Base-by-base conservation (phyloP, 1,140 invertebrate species). In the Homarus americanus region DNA sequence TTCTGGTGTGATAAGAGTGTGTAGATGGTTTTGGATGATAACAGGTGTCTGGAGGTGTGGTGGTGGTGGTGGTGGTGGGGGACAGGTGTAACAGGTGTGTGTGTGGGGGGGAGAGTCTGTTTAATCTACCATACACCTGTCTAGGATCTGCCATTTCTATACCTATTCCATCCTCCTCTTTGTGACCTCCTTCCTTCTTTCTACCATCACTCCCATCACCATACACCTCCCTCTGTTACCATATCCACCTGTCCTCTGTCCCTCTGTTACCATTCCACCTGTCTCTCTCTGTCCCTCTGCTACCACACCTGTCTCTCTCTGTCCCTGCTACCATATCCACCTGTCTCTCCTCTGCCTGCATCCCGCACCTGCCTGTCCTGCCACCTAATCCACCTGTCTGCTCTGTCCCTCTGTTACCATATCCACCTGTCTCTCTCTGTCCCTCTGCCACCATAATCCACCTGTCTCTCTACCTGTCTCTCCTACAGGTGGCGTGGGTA, bases 401-500 rank as follows among this genome's bases (percentile, higher is more conserved):
- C 34, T 66, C 28, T 36, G 12, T 72, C 32, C 24, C 34, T 82
- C 32, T 49, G 20, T 49, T 20, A 44, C 72, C 32, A 7, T 49
- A 66, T 36, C 38, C 38, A 9, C 76, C 40, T 58, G 41, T 78
- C 53, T 87, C 72, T 63, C 44, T 69, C 49, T 66, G 20, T 66
- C 58, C 9, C 85, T 79, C 85, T 58, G 34, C 44, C 84, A 78
- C 72, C n/a, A n/a, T n/a, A n/a, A n/a, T n/a, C n/a, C n/a, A n/a
- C n/a, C n/a, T n/a, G n/a, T 53, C 73, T 86, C 72, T 76, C 72
- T 78, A 24, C 20, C 73, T 86, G 49, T 86, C 44, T 76, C 69
- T 87, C 73, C 32, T n/a, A 1, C 89, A 95, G 94, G 94, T 95
- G 49, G 95, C 95, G 53, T 94, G 95, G 93, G 93, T 95, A n/a